Evolutionary conservation across 2,797 vertebrate species (phyloP).

Genomic region (Macropodus opercularis): DNA sequence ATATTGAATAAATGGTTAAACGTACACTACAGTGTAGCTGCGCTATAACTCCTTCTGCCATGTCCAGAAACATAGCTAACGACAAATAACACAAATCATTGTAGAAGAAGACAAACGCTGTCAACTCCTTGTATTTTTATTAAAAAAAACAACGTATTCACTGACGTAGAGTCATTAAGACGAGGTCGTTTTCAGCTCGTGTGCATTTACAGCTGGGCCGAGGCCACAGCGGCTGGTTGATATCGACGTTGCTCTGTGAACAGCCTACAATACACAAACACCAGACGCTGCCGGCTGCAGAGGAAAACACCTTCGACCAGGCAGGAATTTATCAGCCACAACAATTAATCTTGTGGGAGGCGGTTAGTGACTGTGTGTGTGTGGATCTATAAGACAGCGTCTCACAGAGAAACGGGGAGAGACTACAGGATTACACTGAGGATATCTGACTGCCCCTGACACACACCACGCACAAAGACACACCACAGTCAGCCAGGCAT

Average conservation of each 20-base stretch:
- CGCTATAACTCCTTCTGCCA: background rate
- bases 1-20: no score
- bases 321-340: constrained; percentile 61
- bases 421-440: constrained; percentile 25
- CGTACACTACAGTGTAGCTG: background rate
- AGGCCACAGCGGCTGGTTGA: constrained; percentile 15
- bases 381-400: constrained; percentile 34
- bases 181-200: no score
- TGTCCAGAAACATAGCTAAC: background rate
- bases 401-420: constrained; percentile 39
- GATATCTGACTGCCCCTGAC: constrained; percentile 22
- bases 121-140: no score
- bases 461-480: constrained; percentile 13
- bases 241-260: constrained; percentile 33
- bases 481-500: constrained; percentile 46
- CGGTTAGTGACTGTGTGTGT: constrained; percentile 17
- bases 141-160: no score
- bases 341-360: constrained; percentile 68
- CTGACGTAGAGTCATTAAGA: no score
- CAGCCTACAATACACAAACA: constrained; percentile 22
- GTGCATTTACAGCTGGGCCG: constrained; percentile 10
- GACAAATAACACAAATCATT: background rate
- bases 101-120: no score
- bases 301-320: constrained; percentile 62
- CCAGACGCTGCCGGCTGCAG: constrained; percentile 35